Evolutionary conservation across 2,113 vertebrate genomes (phyloP), one percentile per base, ranked within the genome.

Genomic region (Hippocampus mohnikei): DNA sequence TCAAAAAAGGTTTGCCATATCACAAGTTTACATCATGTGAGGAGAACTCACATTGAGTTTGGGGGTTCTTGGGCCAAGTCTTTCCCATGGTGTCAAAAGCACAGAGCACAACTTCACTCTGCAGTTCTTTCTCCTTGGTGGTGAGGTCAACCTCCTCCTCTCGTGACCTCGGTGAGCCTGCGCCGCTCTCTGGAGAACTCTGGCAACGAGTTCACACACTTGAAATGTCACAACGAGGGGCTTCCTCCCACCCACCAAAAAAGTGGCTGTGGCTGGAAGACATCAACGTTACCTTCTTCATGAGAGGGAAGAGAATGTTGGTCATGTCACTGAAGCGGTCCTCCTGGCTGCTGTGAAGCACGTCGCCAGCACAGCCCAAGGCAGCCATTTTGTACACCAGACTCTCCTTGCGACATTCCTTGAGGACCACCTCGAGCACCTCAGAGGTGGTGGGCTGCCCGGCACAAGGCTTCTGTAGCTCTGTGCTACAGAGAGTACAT

Each of bases 21-120:
- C 61, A 20, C 5, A 37, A 52, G 18, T 55, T 29, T 37, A 16
- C 20, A 5, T 6, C 40, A 41, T n/a, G 18, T n/a, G 41, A 37
- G 15, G 1, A 25, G 0, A n/a, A 44, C 92, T 91, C 89, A 99
- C 97, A 85, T 58, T 99, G 97, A 2, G 96, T 98, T 66, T 94
- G 88, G 0, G 25, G 75, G 27, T 84, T 95, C 73, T 86, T 92
- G 0, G 96, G 96, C 96, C 97, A 99, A 42, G 94, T 87, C 87
- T 96, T 98, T 72, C 96, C 96, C 40, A 99, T 88, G 23, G 93
- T 93, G 85, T 98, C 95, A 0, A 96, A 97, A 82, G 96, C 95
- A 83, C 95, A 95, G 60, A 98, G 88, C 70, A 98, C 74, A 60
- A 89, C 93, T 67, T 98, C 96, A 52, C 94, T 93, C 80, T 94